phyloP scores from a whole-genome alignment of 2,797 vertebrate genomes.

The Chloroceryle amazona region DNA sequence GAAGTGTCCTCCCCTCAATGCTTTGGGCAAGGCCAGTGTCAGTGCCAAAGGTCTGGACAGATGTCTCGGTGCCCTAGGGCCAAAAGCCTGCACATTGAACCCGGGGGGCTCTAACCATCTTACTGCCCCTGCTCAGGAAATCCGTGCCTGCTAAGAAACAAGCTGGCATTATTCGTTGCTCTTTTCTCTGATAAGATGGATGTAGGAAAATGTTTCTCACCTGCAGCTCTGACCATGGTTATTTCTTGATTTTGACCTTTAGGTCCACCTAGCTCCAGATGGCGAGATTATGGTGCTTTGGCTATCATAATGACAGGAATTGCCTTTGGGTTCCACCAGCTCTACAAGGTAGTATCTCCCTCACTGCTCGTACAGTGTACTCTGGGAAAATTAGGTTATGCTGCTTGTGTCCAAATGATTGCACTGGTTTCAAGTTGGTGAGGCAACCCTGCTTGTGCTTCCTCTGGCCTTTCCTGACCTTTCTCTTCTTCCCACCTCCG shows the following conservation, averaged over 20 bases:
- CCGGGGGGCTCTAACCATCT: not conserved
- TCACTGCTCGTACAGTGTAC: not conserved
- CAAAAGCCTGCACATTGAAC: not conserved
- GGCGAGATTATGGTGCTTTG: constrained; percentile 95
- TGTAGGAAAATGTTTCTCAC: not conserved
- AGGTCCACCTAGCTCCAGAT: constrained; percentile 91
- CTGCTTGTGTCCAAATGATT: not conserved
- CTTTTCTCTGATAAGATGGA: not conserved
- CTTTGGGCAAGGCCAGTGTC: not conserved
- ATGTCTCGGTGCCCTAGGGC: not conserved
- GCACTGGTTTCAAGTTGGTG: not conserved
- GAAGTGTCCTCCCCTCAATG: not conserved
- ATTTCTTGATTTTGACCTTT: constrained; percentile 22
- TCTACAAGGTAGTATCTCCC: constrained; percentile 89
- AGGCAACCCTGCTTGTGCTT: not conserved
- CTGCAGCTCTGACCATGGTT: not conserved
- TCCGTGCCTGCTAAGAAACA: not conserved
- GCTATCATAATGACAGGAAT: constrained; percentile 95
- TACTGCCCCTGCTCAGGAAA: not conserved
- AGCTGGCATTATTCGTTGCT: not conserved
- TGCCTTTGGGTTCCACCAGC: constrained; percentile 94
- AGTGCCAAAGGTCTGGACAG: not conserved
- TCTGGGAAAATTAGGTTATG: not conserved
- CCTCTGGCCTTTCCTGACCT: not conserved
- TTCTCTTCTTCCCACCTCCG: not conserved